phyloP scores from a whole-genome alignment of 2,113 vertebrate genomes.

The Entosphenus tridentatus region DNA sequence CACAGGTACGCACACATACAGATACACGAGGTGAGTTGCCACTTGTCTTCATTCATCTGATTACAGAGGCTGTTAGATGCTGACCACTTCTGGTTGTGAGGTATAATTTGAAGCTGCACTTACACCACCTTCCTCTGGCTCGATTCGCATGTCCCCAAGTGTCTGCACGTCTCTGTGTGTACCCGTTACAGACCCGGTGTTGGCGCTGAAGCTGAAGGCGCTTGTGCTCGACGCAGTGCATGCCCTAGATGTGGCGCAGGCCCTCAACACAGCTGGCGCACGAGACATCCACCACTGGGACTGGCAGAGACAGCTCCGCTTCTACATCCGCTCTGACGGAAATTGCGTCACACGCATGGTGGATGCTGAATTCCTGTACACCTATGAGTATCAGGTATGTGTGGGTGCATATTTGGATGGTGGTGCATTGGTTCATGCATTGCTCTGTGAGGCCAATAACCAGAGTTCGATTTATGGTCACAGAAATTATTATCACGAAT shows the following conservation, averaged over 20 bases:
- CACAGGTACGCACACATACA: neutral
- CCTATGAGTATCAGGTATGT: slow-evolving; percentile 83
- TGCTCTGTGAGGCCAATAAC: too few relatives aligned
- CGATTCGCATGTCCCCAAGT: neutral
- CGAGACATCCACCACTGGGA: slow-evolving; percentile 40
- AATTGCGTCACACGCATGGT: slow-evolving; percentile 67
- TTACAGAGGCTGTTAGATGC: slow-evolving; percentile 30
- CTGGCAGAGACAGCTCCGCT: slow-evolving; percentile 83
- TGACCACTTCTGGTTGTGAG: neutral
- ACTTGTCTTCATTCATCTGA: slow-evolving; percentile 11
- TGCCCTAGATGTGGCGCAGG: slow-evolving; percentile 67
- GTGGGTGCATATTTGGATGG: too few relatives aligned
- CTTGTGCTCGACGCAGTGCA: slow-evolving; percentile 84
- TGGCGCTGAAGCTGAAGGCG: slow-evolving; percentile 74
- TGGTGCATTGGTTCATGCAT: too few relatives aligned
- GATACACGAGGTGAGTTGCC: too few relatives aligned
- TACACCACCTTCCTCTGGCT: neutral
- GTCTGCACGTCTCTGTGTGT: slow-evolving; percentile 10
- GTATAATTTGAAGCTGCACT: neutral
- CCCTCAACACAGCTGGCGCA: slow-evolving; percentile 39
- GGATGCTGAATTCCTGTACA: slow-evolving; percentile 69
- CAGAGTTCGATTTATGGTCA: too few relatives aligned
- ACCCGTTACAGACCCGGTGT: slow-evolving; percentile 32
- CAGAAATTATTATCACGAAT: too few relatives aligned
- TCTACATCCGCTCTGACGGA: slow-evolving; percentile 48